Percentiles rank a stretch among this genome's conserved stretches.
phyloP scores from a whole-genome alignment of 2,113 vertebrate species.

The Etheostoma spectabile region DNA sequence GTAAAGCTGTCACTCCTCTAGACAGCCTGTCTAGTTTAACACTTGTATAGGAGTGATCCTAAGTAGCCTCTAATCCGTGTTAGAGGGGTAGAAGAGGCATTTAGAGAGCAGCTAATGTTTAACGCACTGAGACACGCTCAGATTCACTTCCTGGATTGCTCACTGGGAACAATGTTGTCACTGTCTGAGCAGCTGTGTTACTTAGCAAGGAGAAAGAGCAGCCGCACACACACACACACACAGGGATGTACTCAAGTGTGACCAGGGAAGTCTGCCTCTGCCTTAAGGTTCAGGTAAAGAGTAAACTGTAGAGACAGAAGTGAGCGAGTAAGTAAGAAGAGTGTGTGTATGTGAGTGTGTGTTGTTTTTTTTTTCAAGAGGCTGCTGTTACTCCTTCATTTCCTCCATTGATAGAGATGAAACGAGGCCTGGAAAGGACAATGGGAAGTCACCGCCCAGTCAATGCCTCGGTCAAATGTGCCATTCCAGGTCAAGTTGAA shows the following conservation, averaged over 20 bases:
- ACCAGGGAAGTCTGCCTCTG: conserved; percentile 24
- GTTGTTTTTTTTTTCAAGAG: conserved; percentile 4
- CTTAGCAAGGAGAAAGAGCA: conserved; percentile 29
- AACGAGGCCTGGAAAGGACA: conserved; percentile 24
- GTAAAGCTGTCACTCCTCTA: conserved; percentile 42
- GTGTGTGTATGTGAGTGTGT: conserved; percentile 19
- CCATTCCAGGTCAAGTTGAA: conserved; percentile 45
- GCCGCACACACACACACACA: conserved; percentile 17
- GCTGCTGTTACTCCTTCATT: conserved; percentile 27
- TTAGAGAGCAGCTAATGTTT: conserved; percentile 72
- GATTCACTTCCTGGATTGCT: conserved; percentile 58
- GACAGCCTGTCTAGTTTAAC: conserved; percentile 57
- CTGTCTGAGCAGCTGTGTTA: conserved; percentile 56
- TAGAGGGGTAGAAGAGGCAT: conserved; percentile 58
- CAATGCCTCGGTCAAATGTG: conserved; percentile 35
- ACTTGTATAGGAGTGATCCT: conserved; percentile 34
- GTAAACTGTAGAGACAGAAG: neutral
- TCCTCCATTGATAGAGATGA: conserved; percentile 38
- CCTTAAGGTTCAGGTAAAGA: conserved; percentile 36
- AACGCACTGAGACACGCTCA: conserved; percentile 55
- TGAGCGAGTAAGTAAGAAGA: neutral
- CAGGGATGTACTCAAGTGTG: conserved; percentile 23
- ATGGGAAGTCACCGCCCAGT: conserved; percentile 36
- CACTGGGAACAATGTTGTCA: conserved; percentile 64
- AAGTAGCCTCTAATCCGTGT: conserved; percentile 63